Conservation (phyloP, 1,140 invertebrate genomes). For the Diuraphis noxia region DNA sequence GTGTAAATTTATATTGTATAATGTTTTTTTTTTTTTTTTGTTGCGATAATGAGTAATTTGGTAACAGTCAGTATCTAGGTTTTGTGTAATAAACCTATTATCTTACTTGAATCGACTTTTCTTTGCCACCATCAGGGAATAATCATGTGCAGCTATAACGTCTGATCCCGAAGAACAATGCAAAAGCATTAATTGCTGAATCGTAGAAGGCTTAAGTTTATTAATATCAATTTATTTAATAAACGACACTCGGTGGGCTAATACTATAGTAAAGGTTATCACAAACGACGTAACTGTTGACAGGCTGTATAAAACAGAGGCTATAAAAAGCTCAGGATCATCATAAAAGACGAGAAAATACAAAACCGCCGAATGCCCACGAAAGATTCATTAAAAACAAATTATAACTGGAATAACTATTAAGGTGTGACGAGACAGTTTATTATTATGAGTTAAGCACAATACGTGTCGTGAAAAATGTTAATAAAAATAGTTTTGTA, state of each 20-base stretch:
- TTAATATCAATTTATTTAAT: slow-evolving; percentile 30
- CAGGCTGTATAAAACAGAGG: neutral
- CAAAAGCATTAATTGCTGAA: neutral
- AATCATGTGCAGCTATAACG: neutral
- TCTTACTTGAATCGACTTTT: neutral
- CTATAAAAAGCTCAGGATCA: neutral
- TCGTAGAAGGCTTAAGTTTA: neutral
- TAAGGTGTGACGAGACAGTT: neutral
- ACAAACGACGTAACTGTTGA: neutral
- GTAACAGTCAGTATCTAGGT: neutral
- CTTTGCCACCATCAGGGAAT: neutral
- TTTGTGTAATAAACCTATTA: neutral
- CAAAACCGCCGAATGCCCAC: neutral
- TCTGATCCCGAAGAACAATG: neutral
- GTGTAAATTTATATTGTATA: neutral
- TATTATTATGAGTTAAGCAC: neutral
- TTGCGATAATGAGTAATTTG: neutral
- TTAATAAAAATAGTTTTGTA: no score
- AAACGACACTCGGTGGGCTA: neutral
- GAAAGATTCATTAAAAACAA: slow-evolving; percentile 1
- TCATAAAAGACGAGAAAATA: neutral
- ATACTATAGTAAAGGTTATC: slow-evolving; percentile 20
- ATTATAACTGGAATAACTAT: neutral
- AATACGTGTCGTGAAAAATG: neutral
- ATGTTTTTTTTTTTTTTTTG: neutral